A percentile compares a stretch with the other conserved stretches of the same genome.
phyloP scores from a whole-genome alignment of 2,888 invertebrate species.

The Dynastes grantii region DNA sequence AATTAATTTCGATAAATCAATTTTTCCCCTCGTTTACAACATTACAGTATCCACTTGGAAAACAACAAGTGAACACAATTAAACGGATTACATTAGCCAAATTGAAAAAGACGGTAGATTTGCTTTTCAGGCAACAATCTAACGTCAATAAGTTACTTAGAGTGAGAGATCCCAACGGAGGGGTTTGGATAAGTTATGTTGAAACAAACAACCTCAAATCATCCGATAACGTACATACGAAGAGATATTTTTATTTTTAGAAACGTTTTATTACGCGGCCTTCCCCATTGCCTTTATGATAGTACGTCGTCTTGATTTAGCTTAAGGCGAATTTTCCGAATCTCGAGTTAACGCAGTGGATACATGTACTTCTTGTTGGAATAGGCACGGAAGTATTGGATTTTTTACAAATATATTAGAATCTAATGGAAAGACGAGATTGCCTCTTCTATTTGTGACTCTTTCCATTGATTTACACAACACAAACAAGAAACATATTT shows the following conservation, averaged over 20 bases:
- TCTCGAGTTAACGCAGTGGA: neutral
- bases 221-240: constrained; percentile 3
- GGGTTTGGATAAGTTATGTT: constrained; percentile 13
- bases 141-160: neutral
- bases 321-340: neutral
- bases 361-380: too few species aligned
- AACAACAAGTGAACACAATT: too few species aligned
- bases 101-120: neutral
- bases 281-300: neutral
- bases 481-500: too few species aligned
- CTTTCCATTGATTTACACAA: too few species aligned
- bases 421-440: too few species aligned
- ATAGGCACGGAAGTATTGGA: too few species aligned
- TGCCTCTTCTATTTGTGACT: too few species aligned
- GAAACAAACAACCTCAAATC: constrained; percentile 12
- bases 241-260: neutral
- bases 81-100: neutral
- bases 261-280: neutral
- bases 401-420: too few species aligned
- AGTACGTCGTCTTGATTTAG: constrained; percentile 1
- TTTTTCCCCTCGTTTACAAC: too few species aligned
- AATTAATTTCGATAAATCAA: too few species aligned
- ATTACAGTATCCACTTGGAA: too few species aligned
- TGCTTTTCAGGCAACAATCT: neutral
- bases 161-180: neutral